Evolutionary conservation across 2,888 invertebrate species (phyloP).

Genomic region (Xestia xanthographa): DNA sequence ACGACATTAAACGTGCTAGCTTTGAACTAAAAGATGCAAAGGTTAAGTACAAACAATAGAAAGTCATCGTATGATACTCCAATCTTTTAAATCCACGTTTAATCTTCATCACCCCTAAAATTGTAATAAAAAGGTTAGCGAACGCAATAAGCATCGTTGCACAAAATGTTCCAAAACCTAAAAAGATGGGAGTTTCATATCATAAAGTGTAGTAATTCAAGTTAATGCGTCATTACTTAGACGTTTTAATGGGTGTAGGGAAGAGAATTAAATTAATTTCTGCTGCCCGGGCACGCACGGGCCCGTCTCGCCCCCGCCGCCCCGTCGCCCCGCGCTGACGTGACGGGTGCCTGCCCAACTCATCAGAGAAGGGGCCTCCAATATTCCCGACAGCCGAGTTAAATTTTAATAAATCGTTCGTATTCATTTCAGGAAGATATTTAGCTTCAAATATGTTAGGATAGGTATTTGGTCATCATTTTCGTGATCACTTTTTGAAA

Average conservation of each 20-base stretch:
- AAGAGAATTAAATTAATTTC: slow-evolving; percentile 78
- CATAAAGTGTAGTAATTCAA: slow-evolving; percentile 65
- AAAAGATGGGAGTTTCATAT: slow-evolving; percentile 44
- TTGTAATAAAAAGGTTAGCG: slow-evolving; percentile 8
- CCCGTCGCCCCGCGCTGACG: slow-evolving; percentile 58
- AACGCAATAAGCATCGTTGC: slow-evolving; percentile 18
- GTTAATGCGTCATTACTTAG: slow-evolving; percentile 74
- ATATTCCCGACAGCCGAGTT: slow-evolving; percentile 40
- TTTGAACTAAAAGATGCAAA: slow-evolving; percentile 8
- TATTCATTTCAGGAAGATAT: slow-evolving; percentile 18
- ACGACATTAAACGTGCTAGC: background rate
- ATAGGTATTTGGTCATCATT: background rate
- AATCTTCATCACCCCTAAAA: slow-evolving; percentile 1
- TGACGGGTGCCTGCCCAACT: slow-evolving; percentile 70
- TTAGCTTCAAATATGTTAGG: background rate
- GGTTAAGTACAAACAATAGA: no score
- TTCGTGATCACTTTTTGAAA: slow-evolving; percentile 18
- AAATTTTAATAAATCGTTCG: slow-evolving; percentile 40
- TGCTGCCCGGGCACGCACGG: slow-evolving; percentile 73
- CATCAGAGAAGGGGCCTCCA: slow-evolving; percentile 67
- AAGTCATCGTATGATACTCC: no score
- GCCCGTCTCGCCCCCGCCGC: slow-evolving; percentile 63
- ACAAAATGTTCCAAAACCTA: slow-evolving; percentile 46
- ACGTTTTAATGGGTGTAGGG: slow-evolving; percentile 77
- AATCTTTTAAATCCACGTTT: background rate